Evolutionary conservation across 2,113 vertebrate species (phyloP).

Genomic region (Tangachromis dhanisi): DNA sequence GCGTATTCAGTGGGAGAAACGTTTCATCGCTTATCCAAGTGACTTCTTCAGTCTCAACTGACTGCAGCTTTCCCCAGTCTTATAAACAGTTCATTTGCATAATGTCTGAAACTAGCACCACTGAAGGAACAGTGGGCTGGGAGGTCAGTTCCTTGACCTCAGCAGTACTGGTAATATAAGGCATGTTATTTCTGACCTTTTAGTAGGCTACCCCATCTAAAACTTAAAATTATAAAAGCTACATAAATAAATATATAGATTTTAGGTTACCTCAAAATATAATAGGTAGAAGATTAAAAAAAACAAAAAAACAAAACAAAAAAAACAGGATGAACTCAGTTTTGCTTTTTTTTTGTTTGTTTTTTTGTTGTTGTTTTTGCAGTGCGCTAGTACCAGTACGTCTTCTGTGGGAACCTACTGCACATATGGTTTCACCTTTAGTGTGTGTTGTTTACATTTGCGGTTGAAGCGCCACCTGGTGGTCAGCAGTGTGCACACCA

Average conservation of each 20-base stretch:
- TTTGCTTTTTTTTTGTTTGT: not conserved
- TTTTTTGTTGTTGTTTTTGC: not conserved
- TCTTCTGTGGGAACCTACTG: not conserved
- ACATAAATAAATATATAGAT: not conserved
- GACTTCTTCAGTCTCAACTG: not conserved
- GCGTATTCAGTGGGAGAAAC: not conserved
- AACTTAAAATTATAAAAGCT: not conserved
- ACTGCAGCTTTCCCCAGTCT: not conserved
- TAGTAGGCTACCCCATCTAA: not conserved
- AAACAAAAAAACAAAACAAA: fast-evolving
- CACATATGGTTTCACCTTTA: not conserved
- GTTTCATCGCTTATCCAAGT: not conserved
- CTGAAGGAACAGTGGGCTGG: not conserved
- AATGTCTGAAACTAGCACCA: not conserved
- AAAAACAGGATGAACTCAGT: not conserved
- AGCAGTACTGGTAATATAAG: not conserved
- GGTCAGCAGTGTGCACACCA: not conserved
- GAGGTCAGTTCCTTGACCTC: not conserved
- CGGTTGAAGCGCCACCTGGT: not conserved
- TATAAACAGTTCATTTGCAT: not conserved
- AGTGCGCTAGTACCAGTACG: not conserved
- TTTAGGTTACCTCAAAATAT: not conserved
- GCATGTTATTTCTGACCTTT: not conserved
- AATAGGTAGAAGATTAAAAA: not conserved
- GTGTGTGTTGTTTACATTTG: not conserved